Base-by-base conservation (phyloP, 1,140 invertebrate genomes). In the Cyphomyrmex costatus region DNA sequence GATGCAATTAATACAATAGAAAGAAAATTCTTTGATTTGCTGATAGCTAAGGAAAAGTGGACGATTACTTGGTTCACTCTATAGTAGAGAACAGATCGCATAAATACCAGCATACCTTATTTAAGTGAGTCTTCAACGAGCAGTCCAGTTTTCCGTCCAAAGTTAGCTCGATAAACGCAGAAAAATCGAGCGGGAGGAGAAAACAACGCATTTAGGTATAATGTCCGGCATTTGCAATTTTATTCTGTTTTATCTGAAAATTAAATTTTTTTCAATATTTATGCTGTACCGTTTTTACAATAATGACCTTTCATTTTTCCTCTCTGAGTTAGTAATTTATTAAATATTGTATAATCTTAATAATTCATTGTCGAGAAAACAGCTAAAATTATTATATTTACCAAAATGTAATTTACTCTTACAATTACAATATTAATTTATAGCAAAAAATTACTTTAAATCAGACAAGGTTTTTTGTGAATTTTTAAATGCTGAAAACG, bases 121-220 rank as follows among this genome's bases (percentile, higher is more conserved):
- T 53, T 51, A 79, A 24, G n/a, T 8, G 16, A 56, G 27, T 56
- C 36, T 46, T 68, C 21, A 30, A 19, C 24, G 27, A 14, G n/a
- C 36, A 36, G 46, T 68, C 3, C 42, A 27, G 19, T 79, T 66
- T 51, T 19, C 27, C 27, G 27, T 21, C 8, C 27, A 24, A 53
- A 68, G 66, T 79, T 68, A 68, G 8, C 19, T 21, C 27, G 60
- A 66, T 66, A 33, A 66, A 51, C 42, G n/a, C 14, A 30, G 24
- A 78, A 66, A 65, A 19, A 36, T 63, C 42, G 51, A 49, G 0
- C 27, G n/a, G 24, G 16, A 1, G 16, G 0, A 10, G 30, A 65
- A 49, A 51, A 51, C n/a, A 21, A 8, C 14, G n/a, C 7, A 30
- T 60, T 12, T 3, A 16, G 51, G 14, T n/a, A n/a, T n/a, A 12